Percentiles rank a stretch among this genome's conserved stretches.
phyloP scores from a whole-genome alignment of 2,797 vertebrate species.

The Danionella dracula region DNA sequence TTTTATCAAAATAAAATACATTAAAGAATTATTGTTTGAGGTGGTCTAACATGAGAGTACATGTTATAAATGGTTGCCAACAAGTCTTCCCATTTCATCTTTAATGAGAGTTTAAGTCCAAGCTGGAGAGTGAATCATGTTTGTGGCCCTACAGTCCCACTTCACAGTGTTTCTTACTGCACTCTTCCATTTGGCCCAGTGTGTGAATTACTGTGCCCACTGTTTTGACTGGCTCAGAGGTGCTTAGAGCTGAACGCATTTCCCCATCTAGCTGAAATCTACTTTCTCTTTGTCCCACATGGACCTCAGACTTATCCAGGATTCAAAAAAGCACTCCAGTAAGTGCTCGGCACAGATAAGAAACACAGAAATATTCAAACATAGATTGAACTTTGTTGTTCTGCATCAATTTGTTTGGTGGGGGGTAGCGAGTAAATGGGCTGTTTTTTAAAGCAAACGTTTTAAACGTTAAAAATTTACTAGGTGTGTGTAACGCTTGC shows the following conservation, averaged over 20 bases:
- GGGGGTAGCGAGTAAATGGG: conserved; percentile 61
- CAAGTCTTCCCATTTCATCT: conserved; percentile 51
- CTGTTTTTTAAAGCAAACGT: conserved; percentile 59
- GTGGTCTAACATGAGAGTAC: not conserved
- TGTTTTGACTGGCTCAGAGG: conserved; percentile 68
- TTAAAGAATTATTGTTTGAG: not conserved
- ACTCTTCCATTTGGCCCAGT: conserved; percentile 69
- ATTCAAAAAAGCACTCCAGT: conserved; percentile 66
- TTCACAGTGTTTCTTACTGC: conserved; percentile 52
- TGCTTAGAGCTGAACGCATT: conserved; percentile 61
- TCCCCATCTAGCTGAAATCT: conserved; percentile 61
- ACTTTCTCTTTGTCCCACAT: conserved; percentile 60
- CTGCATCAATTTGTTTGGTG: conserved; percentile 63
- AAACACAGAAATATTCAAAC: conserved; percentile 65
- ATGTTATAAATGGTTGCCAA: conserved; percentile 11
- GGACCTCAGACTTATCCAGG: conserved; percentile 59
- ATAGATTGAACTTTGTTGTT: conserved; percentile 74
- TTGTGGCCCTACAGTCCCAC: conserved; percentile 57
- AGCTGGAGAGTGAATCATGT: conserved; percentile 54
- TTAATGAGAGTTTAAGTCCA: conserved; percentile 62
- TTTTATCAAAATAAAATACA: too few species aligned
- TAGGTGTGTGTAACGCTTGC: conserved; percentile 63
- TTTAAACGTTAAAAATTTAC: conserved; percentile 66
- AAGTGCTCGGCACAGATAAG: conserved; percentile 57
- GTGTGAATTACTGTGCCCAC: conserved; percentile 64